Base-by-base conservation (phyloP, 2,797 vertebrate species). In the Sebastes melanostomus region DNA sequence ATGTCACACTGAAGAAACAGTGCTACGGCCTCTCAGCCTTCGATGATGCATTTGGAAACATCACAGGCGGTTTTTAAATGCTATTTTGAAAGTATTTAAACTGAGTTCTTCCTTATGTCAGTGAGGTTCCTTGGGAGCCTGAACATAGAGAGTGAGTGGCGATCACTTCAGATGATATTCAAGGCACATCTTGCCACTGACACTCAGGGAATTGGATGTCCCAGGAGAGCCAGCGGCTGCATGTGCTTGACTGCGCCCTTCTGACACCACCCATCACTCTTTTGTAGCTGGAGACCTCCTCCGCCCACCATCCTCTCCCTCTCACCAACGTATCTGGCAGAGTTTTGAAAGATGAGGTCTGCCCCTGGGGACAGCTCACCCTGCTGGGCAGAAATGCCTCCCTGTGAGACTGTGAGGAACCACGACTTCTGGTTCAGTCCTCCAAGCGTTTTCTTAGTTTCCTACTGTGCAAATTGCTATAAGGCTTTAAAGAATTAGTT, bases 201-300 rank as follows among this genome's bases (percentile, higher is more conserved):
- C 88, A 89, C 71, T 22, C 30, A 29, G 81, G 77, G 87, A 81
- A 85, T 84, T 82, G 75, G 81, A 80, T 87, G 88, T 90, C 81
- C 86, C 81, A 78, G 84, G 27, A 72, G 75, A 89, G 87, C 78
- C 86, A 20, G 78, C 61, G 82, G 80, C 81, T 72, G 73, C 74
- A 3, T 85, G 85, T 90, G 91, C 88, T 82, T 86, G 85, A 86
- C 85, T 92, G 82, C 83, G 8, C 75, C 73, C 77, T 81, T 58
- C 82, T 83, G 83, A 91, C 90, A 90, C 78, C 83, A 71, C 67
- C 89, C 85, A 93, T 93, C 91, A 89, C 72, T 91, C 91, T 89
- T 85, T 72, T 76, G 82, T 74, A 82, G 86, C 83, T 63, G 52
- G 67, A 82, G 80, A 89, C 68, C 70, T 78, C 76, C 75, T 56